Evolutionary conservation across 1,140 invertebrate genomes (phyloP).

Genomic region (Aphidius gifuensis): DNA sequence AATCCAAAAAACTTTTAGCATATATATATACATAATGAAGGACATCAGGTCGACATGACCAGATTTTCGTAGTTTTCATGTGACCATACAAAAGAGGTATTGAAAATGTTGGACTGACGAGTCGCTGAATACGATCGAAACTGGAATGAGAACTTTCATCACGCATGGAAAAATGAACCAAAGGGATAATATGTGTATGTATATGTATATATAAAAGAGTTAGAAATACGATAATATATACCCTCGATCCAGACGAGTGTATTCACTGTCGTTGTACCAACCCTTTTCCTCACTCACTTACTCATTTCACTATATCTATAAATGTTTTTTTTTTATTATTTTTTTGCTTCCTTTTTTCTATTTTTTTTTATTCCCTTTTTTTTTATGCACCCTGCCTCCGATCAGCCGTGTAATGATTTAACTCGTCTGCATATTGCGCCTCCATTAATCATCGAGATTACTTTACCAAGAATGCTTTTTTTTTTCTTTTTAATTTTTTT

Average conservation of each 20-base stretch:
- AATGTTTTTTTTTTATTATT: background rate
- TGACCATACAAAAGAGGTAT: too few species aligned
- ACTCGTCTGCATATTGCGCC: slow-evolving; percentile 13
- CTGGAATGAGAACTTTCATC: slow-evolving; percentile 34
- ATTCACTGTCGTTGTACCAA: slow-evolving; percentile 15
- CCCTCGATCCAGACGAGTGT: slow-evolving; percentile 24
- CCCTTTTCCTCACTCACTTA: too few species aligned
- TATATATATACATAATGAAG: too few species aligned
- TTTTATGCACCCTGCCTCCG: slow-evolving; percentile 15
- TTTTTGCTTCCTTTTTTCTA: slow-evolving; percentile 11
- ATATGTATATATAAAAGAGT: slow-evolving; percentile 3
- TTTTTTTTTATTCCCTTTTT: slow-evolving; percentile 4
- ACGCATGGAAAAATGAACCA: slow-evolving; percentile 43
- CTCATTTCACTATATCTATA: too few species aligned
- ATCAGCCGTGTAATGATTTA: slow-evolving; percentile 35
- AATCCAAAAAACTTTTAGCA: too few species aligned
- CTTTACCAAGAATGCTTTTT: slow-evolving; percentile 10
- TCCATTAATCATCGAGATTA: slow-evolving; percentile 36
- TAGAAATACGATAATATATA: slow-evolving; percentile 27
- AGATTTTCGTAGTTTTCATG: too few species aligned
- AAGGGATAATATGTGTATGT: slow-evolving; percentile 22
- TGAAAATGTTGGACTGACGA: slow-evolving; percentile 3
- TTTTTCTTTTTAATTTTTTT: too few species aligned
- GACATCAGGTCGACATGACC: too few species aligned
- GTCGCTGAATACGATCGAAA: slow-evolving; percentile 7